Evolutionary conservation across 2,113 vertebrate species (phyloP).

Genomic region (Ciconia maguari): DNA sequence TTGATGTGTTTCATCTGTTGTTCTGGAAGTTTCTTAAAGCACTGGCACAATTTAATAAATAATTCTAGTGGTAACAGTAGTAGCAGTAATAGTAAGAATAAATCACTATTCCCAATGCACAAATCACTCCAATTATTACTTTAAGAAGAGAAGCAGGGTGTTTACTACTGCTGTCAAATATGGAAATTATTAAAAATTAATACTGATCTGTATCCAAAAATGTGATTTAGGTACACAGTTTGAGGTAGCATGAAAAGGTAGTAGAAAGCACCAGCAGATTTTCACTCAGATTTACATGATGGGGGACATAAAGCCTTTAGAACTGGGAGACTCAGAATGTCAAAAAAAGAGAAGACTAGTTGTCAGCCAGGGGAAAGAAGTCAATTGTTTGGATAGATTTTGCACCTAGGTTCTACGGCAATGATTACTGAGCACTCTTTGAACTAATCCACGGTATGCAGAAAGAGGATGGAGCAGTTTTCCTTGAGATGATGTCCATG

Average conservation of each 20-base stretch:
- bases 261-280: background rate
- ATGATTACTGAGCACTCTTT: background rate
- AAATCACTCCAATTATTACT: background rate
- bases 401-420: background rate
- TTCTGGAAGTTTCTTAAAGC: background rate
- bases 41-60: background rate
- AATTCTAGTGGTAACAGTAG: background rate
- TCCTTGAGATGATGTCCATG: background rate
- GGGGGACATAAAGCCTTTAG: background rate
- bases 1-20: background rate
- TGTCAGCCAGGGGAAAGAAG: background rate
- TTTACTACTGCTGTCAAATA: background rate
- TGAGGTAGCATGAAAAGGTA: background rate
- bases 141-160: background rate
- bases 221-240: background rate
- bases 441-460: fast-evolving
- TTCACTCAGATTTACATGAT: background rate
- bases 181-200: background rate
- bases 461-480: background rate
- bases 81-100: background rate
- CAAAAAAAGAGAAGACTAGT: background rate
- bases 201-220: background rate
- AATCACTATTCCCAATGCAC: background rate
- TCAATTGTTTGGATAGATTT: background rate
- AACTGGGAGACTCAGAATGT: background rate